Conservation (phyloP, 2,113 vertebrate genomes). For the Sinocyclocheilus grahami region DNA sequence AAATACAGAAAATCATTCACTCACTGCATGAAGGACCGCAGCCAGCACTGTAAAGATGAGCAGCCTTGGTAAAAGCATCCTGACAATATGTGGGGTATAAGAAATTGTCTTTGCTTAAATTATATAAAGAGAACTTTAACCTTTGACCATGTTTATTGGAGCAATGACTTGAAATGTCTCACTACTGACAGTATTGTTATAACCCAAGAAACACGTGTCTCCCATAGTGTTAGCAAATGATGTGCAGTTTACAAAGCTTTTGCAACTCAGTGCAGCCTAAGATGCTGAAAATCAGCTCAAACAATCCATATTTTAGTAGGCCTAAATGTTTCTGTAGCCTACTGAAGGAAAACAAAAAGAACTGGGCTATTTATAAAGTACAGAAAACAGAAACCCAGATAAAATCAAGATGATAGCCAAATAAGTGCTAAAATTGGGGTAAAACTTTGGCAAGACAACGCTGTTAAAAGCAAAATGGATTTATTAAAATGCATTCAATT, state of each 20-base stretch:
- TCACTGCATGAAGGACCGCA: constrained; percentile 61
- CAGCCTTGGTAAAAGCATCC: constrained; percentile 48
- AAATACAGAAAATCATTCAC: constrained; percentile 43
- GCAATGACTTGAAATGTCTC: constrained; percentile 50
- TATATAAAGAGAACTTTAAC: constrained; percentile 57
- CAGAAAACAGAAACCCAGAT: not conserved
- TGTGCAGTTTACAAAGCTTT: not conserved
- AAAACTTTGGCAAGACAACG: not conserved
- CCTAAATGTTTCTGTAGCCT: not conserved
- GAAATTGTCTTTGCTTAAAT: constrained; percentile 50
- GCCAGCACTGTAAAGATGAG: constrained; percentile 58
- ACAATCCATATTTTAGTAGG: not conserved
- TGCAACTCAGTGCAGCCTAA: not conserved
- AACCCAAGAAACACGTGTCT: constrained; percentile 14
- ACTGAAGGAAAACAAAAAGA: not conserved
- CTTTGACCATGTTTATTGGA: constrained; percentile 52
- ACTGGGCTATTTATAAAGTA: not conserved
- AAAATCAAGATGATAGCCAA: too few relatives aligned
- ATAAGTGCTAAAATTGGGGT: not conserved
- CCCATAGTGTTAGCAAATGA: not conserved
- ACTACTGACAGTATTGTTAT: constrained; percentile 43
- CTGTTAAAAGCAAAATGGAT: not conserved
- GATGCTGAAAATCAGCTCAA: not conserved
- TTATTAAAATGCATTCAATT: not conserved
- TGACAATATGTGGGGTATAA: constrained; percentile 18